These are phyloP conservation scores for Eristalinus aeneus DNA, from an alignment of 2,888 invertebrate genomes.

Conservation along the genomic window DNA sequence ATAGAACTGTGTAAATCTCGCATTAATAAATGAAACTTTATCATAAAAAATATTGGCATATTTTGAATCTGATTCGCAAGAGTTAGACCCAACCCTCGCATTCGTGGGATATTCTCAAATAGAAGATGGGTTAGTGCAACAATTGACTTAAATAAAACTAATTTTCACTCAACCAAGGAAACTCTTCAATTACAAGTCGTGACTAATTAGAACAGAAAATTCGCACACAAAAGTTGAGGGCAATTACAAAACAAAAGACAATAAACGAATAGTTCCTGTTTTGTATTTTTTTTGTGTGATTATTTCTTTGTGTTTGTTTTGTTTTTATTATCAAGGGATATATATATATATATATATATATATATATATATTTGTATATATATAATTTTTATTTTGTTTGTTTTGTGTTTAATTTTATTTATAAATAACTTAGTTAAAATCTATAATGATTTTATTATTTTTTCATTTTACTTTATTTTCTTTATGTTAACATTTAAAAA, in stretches of 20 bases:
- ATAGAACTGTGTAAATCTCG: no score
- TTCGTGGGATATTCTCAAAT: no score
- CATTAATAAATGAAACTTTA: no score
- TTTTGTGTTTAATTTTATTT: slow-evolving; percentile 79
- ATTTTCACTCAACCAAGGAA: background rate
- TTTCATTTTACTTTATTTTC: slow-evolving; percentile 64
- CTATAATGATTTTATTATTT: slow-evolving; percentile 75
- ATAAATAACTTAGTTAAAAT: slow-evolving; percentile 80
- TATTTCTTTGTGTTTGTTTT: slow-evolving; percentile 33
- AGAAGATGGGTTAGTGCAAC: no score
- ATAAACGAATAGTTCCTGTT: slow-evolving; percentile 47
- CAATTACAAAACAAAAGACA: background rate
- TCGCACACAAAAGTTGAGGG: background rate
- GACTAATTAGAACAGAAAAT: background rate
- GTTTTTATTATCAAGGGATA: slow-evolving; percentile 67
- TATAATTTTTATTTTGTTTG: slow-evolving; percentile 70
- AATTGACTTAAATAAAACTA: no score
- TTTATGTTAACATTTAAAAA: slow-evolving; percentile 70
- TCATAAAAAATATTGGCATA: no score
- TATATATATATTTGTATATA: no score
- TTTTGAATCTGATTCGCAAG: no score
- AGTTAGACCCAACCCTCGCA: no score
- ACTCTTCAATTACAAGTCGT: background rate
- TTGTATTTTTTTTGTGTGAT: slow-evolving; percentile 43
- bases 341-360: slow-evolving; percentile 38